A percentile compares a stretch with the other conserved stretches of the same genome.
Evolutionary conservation across 2,888 invertebrate genomes (phyloP).

Genomic region (Agonopterix heracliana): DNA sequence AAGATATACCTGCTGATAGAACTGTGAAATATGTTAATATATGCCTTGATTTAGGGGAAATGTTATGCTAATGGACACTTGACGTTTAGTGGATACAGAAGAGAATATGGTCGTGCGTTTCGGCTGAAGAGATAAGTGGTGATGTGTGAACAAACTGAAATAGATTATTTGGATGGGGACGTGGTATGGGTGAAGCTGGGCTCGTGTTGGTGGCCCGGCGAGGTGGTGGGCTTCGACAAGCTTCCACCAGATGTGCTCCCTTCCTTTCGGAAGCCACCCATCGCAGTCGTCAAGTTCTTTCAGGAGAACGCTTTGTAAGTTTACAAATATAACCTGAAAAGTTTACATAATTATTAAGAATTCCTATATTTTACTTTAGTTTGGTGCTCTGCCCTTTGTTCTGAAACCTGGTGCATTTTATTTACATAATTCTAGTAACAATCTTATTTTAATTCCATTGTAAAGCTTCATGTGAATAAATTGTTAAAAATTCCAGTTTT

Average conservation of each 20-base stretch:
- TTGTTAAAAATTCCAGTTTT: too few species aligned
- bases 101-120: constrained; percentile 71
- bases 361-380: background rate
- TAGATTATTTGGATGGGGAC: constrained; percentile 82
- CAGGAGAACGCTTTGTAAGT: constrained; percentile 90
- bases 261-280: constrained; percentile 82
- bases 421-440: constrained; percentile 10
- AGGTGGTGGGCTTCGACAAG: constrained; percentile 79
- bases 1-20: constrained; percentile 23
- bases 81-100: constrained; percentile 51
- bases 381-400: constrained; percentile 6
- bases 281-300: constrained; percentile 90
- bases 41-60: constrained; percentile 28
- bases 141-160: constrained; percentile 84
- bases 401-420: constrained; percentile 5
- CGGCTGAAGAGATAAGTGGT: constrained; percentile 52
- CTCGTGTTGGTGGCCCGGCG: constrained; percentile 91
- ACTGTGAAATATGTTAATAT: constrained; percentile 23
- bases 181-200: constrained; percentile 91
- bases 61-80: constrained; percentile 53
- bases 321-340: constrained; percentile 18
- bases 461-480: too few species aligned
- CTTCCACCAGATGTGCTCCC: constrained; percentile 81
- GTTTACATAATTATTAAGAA: constrained; percentile 27
- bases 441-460: too few species aligned